phyloP scores from a whole-genome alignment of 1,140 invertebrate species.

The Platyscapa corneri region DNA sequence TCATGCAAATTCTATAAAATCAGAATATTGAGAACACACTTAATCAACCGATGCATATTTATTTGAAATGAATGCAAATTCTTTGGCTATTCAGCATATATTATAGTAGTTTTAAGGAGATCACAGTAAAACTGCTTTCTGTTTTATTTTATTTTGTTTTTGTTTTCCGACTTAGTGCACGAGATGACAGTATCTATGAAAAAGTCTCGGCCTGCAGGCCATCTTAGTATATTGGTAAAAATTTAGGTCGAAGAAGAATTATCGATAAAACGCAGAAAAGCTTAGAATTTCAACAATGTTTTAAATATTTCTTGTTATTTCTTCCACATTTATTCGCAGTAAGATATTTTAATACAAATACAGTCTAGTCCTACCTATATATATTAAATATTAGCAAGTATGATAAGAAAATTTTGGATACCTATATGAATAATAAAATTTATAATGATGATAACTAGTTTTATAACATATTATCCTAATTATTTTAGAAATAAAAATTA shows the following conservation, averaged over 20 bases:
- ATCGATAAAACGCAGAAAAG: conserved; percentile 17
- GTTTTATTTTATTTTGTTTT: neutral
- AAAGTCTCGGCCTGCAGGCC: neutral
- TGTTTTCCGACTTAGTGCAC: neutral
- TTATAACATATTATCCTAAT: no score
- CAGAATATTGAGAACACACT: no score
- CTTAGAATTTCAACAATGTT: conserved; percentile 14
- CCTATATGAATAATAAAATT: no score
- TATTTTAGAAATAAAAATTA: no score
- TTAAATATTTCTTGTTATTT: neutral
- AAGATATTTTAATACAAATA: no score
- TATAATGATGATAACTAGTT: no score
- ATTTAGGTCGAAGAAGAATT: conserved; percentile 43
- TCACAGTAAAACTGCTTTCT: neutral
- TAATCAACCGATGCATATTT: neutral
- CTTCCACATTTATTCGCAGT: no score
- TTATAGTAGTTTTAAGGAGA: neutral
- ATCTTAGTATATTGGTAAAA: conserved; percentile 5
- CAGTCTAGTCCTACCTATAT: no score
- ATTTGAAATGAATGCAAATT: conserved; percentile 4
- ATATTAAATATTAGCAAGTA: neutral
- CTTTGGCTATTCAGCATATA: conserved; percentile 1
- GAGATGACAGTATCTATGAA: conserved; percentile 14
- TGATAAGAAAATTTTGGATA: neutral
- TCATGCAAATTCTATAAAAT: neutral